phyloP scores from a whole-genome alignment of 35 echinoderm and acorn worm genomes.

The Patiria miniata region DNA sequence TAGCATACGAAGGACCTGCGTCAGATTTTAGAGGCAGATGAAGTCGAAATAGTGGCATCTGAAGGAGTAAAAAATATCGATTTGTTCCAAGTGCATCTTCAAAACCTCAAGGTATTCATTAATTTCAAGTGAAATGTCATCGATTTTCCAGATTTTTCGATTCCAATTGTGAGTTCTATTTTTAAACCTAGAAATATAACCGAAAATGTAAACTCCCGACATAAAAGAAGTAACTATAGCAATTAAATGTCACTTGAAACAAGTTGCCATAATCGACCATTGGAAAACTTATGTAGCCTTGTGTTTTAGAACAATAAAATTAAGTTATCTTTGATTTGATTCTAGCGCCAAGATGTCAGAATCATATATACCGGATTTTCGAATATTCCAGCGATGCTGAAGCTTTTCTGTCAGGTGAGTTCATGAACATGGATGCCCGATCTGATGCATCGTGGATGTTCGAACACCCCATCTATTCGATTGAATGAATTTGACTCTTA shows the following conservation, averaged over 20 bases:
- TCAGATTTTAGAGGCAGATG: neutral
- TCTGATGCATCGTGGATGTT: too few species aligned
- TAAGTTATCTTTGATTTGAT: neutral
- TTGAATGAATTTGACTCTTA: neutral
- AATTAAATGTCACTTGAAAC: neutral
- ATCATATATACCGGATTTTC: neutral
- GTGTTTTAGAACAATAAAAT: neutral
- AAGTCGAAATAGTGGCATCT: neutral
- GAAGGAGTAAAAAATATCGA: neutral
- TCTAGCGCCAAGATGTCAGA: neutral
- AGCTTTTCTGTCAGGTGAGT: slow-evolving; percentile 11
- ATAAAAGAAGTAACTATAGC: neutral
- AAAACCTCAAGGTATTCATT: neutral
- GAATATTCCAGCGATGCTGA: neutral
- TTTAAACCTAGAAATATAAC: neutral
- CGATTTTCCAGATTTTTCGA: too few species aligned
- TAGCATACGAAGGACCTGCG: neutral
- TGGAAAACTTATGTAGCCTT: neutral
- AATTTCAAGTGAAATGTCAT: too few species aligned
- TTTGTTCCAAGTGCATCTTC: neutral
- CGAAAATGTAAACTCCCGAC: neutral
- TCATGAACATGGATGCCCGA: too few species aligned
- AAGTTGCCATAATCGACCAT: neutral
- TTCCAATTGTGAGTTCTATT: too few species aligned
- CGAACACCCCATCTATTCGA: neutral